These are phyloP conservation scores for Phoxinus phoxinus DNA, from an alignment of 2,113 vertebrate genomes.

Conservation along the genomic window DNA sequence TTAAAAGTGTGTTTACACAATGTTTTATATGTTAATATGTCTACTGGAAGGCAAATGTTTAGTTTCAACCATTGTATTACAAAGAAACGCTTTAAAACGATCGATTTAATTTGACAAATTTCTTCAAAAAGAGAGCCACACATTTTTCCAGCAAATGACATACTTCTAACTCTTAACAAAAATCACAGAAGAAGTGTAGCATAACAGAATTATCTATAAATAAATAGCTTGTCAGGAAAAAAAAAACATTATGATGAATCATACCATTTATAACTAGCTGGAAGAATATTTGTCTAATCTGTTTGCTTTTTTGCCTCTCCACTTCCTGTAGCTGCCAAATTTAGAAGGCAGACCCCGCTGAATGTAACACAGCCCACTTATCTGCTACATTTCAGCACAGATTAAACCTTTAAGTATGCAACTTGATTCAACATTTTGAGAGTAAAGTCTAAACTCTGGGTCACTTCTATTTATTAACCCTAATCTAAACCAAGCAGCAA, in stretches of 20 bases:
- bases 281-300: slow-evolving; percentile 18
- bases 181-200: not conserved
- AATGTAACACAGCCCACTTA: not conserved
- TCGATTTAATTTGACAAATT: not conserved
- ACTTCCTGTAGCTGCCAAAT: slow-evolving; percentile 2
- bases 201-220: slow-evolving; percentile 5
- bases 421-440: not conserved
- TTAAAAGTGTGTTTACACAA: not conserved
- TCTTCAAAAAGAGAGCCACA: not conserved
- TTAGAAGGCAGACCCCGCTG: not conserved
- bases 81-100: not conserved
- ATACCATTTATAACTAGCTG: not conserved
- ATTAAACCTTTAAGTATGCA: not conserved
- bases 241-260: not conserved
- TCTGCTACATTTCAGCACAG: slow-evolving; percentile 2
- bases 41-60: not conserved
- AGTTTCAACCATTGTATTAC: not conserved
- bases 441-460: not conserved
- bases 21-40: not conserved
- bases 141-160: not conserved
- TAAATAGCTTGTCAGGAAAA: not conserved
- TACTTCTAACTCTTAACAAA: not conserved
- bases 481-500: not conserved
- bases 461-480: not conserved
- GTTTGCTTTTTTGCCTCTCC: slow-evolving; percentile 3